Percentiles rank a stretch among this genome's conserved stretches.
Evolutionary conservation across 2,797 vertebrate species (phyloP).

Genomic region (Ceryle rudis): DNA sequence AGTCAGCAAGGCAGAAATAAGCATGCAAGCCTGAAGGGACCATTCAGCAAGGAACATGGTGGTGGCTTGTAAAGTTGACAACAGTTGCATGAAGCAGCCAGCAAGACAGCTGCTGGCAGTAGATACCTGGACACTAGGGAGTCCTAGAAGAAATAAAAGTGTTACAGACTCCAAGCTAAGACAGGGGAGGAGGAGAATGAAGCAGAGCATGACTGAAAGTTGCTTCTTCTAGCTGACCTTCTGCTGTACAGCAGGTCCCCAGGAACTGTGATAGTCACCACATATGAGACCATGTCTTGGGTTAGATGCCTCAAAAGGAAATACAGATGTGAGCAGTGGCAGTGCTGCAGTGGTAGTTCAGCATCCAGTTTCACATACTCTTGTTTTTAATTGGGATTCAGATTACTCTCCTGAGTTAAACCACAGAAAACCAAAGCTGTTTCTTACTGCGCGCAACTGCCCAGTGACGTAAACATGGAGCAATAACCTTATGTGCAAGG

Average conservation of each 20-base stretch:
- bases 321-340: background rate
- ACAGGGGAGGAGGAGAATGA: background rate
- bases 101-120: background rate
- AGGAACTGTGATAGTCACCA: accelerated
- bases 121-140: background rate
- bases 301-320: background rate
- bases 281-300: background rate
- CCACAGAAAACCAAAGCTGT: background rate
- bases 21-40: constrained; percentile 2
- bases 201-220: background rate
- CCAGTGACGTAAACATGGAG: background rate
- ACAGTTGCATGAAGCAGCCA: background rate
- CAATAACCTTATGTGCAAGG: background rate
- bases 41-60: background rate
- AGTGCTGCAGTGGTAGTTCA: background rate
- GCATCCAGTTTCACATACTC: background rate
- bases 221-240: background rate
- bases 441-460: background rate
- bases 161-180: background rate
- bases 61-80: background rate
- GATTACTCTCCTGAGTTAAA: background rate
- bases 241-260: background rate
- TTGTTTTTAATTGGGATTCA: background rate
- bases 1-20: constrained; percentile 53
- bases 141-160: background rate